Base-by-base conservation (phyloP, 2,113 vertebrate genomes). In the Zonotrichia leucophrys region DNA sequence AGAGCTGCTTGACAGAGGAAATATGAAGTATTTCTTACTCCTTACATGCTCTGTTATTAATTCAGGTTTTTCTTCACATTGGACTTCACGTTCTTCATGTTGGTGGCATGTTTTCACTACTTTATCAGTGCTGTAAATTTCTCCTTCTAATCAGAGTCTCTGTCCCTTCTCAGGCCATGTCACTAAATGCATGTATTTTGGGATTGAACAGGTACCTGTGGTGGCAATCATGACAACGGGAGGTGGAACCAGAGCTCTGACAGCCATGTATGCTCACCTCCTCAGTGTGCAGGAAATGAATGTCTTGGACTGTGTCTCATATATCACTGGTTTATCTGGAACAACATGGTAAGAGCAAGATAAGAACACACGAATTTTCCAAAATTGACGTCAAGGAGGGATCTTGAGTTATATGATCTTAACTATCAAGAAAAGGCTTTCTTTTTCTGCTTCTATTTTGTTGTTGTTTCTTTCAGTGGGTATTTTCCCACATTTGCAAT, bases 161-260 rank as follows among this genome's bases (percentile, higher is more conserved):
- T 31, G 14, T 37, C 13, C 37, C 24, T 83, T 92, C 37, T 49
- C n/a, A 83, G 62, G 28, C 15, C 9, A 6, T 24, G 19, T 52
- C 67, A 94, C 25, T 89, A 90, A 96, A 63, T 44, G 14, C 6
- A 41, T 56, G 10, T 75, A 5, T 91, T 89, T 86, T 23, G 94
- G 53, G 67, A 49, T 79, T 87, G 44, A 88, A 50, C 92, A 99
- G 99, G 97, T 99, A 18, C 98, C 99, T 2, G 95, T 97, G 16
- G 97, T 99, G 78, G 98, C 99, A 60, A 90, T 99, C 83, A 98
- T 99, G 97, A 98, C 97, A 72, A 99, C 99, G 0, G 99, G 99
- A 1, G 99, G 99, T 33, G 98, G 99, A 62, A 88, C 98, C 7
- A 97, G 99, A 96, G 98, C 99, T 31, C 98, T 98, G 97, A 98